Base-by-base conservation (phyloP, 2,797 vertebrate species). In the Melanotaenia parkinsoni region DNA sequence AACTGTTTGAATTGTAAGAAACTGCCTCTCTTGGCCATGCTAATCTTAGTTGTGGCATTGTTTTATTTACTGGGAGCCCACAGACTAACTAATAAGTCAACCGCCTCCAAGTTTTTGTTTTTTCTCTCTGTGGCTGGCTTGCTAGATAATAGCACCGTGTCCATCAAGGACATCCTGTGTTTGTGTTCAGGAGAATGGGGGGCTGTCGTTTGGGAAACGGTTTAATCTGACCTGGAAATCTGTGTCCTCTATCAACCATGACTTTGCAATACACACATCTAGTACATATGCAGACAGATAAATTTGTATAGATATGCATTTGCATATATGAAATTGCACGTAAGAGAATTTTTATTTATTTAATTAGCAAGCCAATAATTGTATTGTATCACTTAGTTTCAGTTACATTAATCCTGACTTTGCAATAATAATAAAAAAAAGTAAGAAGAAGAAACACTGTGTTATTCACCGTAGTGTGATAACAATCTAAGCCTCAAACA, bases 111-210 rank as follows among this genome's bases (percentile, higher is more conserved):
- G 94, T 94, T 90, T 82, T 76, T 81, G 72, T 63, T 72, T 77
- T 84, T 65, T 54, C 61, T 74, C 81, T 80, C 72, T 81, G 78
- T 86, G 80, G 81, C 94, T 91, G 89, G 84, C 89, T 80, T 93
- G 92, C 94, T 95, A 96, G 95, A 96, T 95, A 96, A 96, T 96
- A 95, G 95, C 91, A 92, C 89, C 91, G 83, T 94, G 95, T 96
- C 94, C 90, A 95, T 96, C 97, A 96, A 96, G 94, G 95, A 95
- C 96, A 97, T 99, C 98, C 98, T 98, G 97, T 96, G 92, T 99
- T 99, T 99, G 97, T 99, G 94, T 96, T 92, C 91, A 92, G 92
- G 93, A 97, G 96, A 97, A 97, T 96, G 92, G 95, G 84, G 90
- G 90, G 91, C 93, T 95, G 94, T 95, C 91, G 86, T 93, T 92